Evolutionary conservation across 30 jellyfish, hydroid and myxozoan genomes (phyloP), one percentile per base, ranked within the genome.

Genomic region (Aurelia sp.): DNA sequence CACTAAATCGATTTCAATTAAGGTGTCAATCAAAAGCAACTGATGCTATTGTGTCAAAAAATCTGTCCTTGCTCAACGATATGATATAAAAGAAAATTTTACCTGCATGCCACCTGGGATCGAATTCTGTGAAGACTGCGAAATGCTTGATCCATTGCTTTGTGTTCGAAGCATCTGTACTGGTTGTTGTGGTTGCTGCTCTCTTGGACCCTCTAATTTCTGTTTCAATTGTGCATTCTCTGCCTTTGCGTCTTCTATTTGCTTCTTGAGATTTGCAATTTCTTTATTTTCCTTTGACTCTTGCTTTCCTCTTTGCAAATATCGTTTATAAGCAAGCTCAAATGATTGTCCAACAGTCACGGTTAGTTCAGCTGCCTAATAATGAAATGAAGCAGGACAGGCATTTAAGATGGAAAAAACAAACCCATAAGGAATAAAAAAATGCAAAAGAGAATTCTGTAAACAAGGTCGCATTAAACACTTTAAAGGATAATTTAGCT

Each of bases 261-360:
- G 96, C 73, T 76, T 76, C 63, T 70, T 89, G 67, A 93, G 35
- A 41, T 75, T 82, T 24, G 64, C 16, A 17, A 93, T 52, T 35
- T 93, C 98, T 19, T 76, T 93, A 74, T 67, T 93, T 60, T 88
- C 92, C 63, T 93, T 88, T 18, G 89, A 31, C 81, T 83, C 96
- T 12, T 52, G 81, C 77, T 82, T 82, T 61, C 96, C 97, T 63
- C 83, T 87, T 31, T 88, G 90, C 4, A 85, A 30, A 63, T 88
- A 96, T 47, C 97, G 76, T 69, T 87, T 81, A 80, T 96, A 96
- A 38, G 99, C 99, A 87, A 96, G 41, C 40, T 96, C 97, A 76
- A 96, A 96, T 5, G 97, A 98, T 71, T 96, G 98, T 13, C 99
- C 99, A 55, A 96, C 68, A 0, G 99, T 76, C 4, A 90, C 88